Conservation (phyloP, 1,140 invertebrate genomes). For the Papilio xuthus region DNA sequence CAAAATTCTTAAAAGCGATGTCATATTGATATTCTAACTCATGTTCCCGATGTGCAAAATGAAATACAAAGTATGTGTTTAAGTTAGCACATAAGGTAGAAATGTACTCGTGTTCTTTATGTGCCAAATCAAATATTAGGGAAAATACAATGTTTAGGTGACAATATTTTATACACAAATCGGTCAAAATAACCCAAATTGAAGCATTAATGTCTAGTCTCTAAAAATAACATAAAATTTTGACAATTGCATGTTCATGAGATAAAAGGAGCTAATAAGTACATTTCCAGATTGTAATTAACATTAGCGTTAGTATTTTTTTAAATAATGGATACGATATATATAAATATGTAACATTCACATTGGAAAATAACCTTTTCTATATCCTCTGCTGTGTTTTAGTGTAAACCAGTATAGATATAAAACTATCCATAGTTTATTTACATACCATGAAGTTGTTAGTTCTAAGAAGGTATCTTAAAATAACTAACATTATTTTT, state of each 20-base stretch:
- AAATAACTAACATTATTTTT: slow-evolving; percentile 19
- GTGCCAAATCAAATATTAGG: background rate
- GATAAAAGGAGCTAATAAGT: slow-evolving; percentile 6
- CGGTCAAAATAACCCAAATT: background rate
- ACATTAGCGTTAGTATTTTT: background rate
- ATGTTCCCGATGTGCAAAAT: background rate
- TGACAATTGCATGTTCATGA: background rate
- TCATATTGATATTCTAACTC: background rate
- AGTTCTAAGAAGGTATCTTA: background rate
- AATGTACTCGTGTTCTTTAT: background rate
- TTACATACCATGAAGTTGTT: slow-evolving; percentile 22
- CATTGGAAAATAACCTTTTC: background rate
- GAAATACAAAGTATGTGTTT: background rate
- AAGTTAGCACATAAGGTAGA: background rate
- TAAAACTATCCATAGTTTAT: slow-evolving; percentile 2
- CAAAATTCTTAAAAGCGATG: background rate
- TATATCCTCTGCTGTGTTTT: background rate
- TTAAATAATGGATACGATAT: background rate
- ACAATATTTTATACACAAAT: background rate
- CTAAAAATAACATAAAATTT: background rate
- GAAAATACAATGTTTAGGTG: background rate
- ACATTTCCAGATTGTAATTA: slow-evolving; percentile 2
- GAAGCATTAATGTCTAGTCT: background rate
- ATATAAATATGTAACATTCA: background rate
- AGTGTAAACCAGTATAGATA: background rate